phyloP scores from a whole-genome alignment of 2,113 vertebrate species.

The Indicator maculatus region DNA sequence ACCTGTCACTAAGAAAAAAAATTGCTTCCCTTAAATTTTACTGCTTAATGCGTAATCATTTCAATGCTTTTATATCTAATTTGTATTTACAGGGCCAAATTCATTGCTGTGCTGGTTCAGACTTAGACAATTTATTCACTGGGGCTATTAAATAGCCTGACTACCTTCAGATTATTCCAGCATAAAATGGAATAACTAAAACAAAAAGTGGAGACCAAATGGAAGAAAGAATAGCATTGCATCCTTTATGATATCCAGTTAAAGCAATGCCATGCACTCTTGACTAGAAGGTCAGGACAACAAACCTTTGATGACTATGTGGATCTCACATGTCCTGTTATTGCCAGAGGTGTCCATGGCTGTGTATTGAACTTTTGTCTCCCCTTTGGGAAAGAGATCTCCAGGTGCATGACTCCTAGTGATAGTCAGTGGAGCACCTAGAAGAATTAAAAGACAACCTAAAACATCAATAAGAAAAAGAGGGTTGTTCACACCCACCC shows the following conservation, averaged over 20 bases:
- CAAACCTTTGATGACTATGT: slow-evolving; percentile 88
- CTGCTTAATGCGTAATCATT: not conserved
- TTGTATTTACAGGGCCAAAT: not conserved
- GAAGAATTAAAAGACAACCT: not conserved
- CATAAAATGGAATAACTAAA: not conserved
- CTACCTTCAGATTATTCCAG: not conserved
- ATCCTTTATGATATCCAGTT: not conserved
- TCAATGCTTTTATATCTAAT: not conserved
- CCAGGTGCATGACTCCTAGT: slow-evolving; percentile 85
- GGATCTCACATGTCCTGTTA: slow-evolving; percentile 90
- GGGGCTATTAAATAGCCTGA: not conserved
- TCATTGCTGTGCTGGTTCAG: not conserved
- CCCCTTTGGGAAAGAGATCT: slow-evolving; percentile 86
- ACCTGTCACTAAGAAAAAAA: not conserved
- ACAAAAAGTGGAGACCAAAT: not conserved
- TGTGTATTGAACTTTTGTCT: slow-evolving; percentile 86
- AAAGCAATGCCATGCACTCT: not conserved
- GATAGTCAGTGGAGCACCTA: slow-evolving; percentile 82
- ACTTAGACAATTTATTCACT: not conserved
- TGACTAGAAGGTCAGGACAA: not conserved
- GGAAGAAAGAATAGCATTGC: not conserved
- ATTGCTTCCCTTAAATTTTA: not conserved
- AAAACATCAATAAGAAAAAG: not conserved
- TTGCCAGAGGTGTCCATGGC: slow-evolving; percentile 91
- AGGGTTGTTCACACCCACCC: not conserved